These are phyloP conservation scores for Caenorhabditis sp. DNA, from an alignment of 2,888 invertebrate genomes.

Conservation along the genomic window DNA sequence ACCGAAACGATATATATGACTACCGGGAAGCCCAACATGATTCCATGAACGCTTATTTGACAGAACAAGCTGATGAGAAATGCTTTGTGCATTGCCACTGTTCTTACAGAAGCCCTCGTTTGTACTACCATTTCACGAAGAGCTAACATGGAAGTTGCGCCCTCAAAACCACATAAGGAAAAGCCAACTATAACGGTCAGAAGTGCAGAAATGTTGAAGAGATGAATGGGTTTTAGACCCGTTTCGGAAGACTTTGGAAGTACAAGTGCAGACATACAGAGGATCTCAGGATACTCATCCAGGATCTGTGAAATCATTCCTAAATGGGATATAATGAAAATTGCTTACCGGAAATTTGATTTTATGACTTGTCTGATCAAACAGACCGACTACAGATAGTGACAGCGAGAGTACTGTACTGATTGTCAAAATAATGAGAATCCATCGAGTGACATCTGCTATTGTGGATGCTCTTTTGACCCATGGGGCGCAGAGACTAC, in stretches of 20 bases:
- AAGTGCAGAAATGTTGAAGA: constrained; percentile 45
- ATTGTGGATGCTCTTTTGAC: constrained; percentile 22
- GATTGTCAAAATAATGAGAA: background rate
- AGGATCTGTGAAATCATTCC: constrained; percentile 40
- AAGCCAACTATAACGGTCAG: constrained; percentile 29
- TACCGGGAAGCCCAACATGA: constrained; percentile 50
- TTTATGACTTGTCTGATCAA: constrained; percentile 50
- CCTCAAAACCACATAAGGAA: constrained; percentile 11
- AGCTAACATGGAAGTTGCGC: constrained; percentile 18
- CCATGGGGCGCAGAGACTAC: constrained; percentile 25
- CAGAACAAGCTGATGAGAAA: constrained; percentile 53
- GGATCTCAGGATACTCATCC: constrained; percentile 39
- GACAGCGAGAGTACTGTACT: background rate
- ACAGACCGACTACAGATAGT: constrained; percentile 39
- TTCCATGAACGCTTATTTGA: constrained; percentile 47
- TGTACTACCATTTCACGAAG: constrained; percentile 41
- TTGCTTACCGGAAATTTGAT: constrained; percentile 27
- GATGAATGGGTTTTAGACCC: constrained; percentile 50
- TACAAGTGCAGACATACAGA: constrained; percentile 40
- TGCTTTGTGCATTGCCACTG: constrained; percentile 46
- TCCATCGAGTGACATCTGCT: background rate
- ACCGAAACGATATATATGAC: constrained; percentile 39
- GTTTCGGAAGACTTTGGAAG: constrained; percentile 15
- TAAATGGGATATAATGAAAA: no score
- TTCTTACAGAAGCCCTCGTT: constrained; percentile 39